Evolutionary conservation across 2,797 vertebrate genomes (phyloP).

Genomic region (Pantherophis vulpinus): DNA sequence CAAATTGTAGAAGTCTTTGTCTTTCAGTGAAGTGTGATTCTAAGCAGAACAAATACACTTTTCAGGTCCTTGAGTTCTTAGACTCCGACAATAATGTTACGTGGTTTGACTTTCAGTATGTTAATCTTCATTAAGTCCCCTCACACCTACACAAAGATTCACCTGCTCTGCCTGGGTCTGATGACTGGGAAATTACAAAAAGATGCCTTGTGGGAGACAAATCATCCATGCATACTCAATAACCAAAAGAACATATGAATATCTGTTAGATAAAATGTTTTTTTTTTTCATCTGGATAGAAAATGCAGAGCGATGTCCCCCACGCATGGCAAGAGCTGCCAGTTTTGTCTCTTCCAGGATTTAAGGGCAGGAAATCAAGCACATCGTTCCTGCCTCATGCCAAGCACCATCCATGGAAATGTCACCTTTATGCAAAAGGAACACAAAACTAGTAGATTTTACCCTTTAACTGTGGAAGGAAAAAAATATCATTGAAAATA

Average conservation of each 20-base stretch:
- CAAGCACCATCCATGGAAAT: slow-evolving; percentile 71
- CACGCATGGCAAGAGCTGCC: slow-evolving; percentile 66
- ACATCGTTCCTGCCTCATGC: slow-evolving; percentile 65
- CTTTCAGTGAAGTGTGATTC: neutral
- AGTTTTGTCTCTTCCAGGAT: slow-evolving; percentile 71
- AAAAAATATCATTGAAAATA: slow-evolving; percentile 67
- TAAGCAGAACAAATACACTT: neutral
- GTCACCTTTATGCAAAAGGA: slow-evolving; percentile 70
- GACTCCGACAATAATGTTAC: neutral
- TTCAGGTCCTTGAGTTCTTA: neutral
- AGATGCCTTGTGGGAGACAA: slow-evolving; percentile 44
- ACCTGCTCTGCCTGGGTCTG: neutral
- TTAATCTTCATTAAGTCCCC: neutral
- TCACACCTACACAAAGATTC: neutral
- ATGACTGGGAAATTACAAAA: slow-evolving; percentile 63
- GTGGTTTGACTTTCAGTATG: no score
- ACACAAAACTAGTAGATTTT: slow-evolving; percentile 66
- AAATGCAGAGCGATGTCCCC: slow-evolving; percentile 64
- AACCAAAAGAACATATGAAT: slow-evolving; percentile 64
- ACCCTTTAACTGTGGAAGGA: slow-evolving; percentile 67
- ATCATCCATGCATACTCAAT: slow-evolving; percentile 55
- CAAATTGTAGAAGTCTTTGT: neutral
- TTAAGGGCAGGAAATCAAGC: slow-evolving; percentile 72
- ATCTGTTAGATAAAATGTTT: slow-evolving; percentile 67
- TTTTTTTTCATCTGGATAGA: slow-evolving; percentile 66